Evolutionary conservation across 2,888 invertebrate species (phyloP), one percentile per base, ranked within the genome.

Genomic region (Biston betularia): DNA sequence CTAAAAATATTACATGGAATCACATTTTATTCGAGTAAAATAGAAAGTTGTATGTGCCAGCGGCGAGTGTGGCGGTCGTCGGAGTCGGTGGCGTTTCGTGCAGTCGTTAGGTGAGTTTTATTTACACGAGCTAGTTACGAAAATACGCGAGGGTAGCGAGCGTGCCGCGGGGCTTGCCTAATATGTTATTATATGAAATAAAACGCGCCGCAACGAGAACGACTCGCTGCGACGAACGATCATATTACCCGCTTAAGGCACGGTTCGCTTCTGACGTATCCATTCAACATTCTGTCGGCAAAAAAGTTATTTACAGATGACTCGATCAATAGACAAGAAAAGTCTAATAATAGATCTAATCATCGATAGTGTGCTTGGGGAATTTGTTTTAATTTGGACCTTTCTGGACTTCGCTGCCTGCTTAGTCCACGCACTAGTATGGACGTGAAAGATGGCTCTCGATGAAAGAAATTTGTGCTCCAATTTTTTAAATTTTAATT

Each of bases 101-200:
- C 82, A 78, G 81, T 83, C 79, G 80, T 82, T 81, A 79, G 76
- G 75, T 79, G 79, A 86, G 84, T 89, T 89, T 88, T 91, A 92
- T 92, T 92, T 92, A 86, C 88, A 82, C 82, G 82, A 74, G 77
- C 75, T 77, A 74, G 77, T 75, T 77, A 82, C 83, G 77, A 84
- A 88, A 86, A 85, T 83, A 83, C 77, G 79, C 59, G 78, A 78
- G 71, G 73, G 71, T 82, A 83, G 84, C 86, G 82, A 60, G 83
- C 87, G 82, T 84, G 86, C 87, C 81, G 74, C 77, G 69, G 77
- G 79, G 76, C 74, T 78, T 76, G 74, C 79, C 86, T 90, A 90
- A 91, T 92, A 86, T 90, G 90, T 90, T 91, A 90, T 90, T 90
- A 92, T 84, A 87, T 85, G 90, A 88, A 90, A 92, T 92, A 91